Conservation (phyloP, 2,797 vertebrate species). For the Xenopus petersii region DNA sequence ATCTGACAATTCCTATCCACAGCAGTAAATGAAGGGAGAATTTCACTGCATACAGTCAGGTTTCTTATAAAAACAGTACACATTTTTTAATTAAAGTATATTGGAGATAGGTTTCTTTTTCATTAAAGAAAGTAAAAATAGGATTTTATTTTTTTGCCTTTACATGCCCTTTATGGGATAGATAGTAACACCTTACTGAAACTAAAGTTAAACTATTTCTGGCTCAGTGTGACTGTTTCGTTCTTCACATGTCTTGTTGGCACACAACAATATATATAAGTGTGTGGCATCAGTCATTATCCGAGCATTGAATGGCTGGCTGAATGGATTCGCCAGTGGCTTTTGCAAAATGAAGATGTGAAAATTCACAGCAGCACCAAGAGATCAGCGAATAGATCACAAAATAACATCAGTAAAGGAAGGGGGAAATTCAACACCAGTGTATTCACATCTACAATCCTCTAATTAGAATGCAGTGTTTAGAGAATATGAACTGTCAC, state of each 20-base stretch:
- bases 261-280: not conserved
- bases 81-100: too few species aligned
- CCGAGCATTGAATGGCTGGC: not conserved
- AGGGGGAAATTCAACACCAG: conserved; percentile 15
- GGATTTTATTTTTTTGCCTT: too few species aligned
- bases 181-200: not conserved
- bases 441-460: conserved; percentile 24
- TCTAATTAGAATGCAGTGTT: conserved; percentile 26
- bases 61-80: too few species aligned
- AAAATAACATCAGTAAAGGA: not conserved
- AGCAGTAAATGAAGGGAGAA: too few species aligned
- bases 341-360: not conserved
- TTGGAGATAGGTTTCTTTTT: too few species aligned
- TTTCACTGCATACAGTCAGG: too few species aligned
- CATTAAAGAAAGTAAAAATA: too few species aligned
- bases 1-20: too few species aligned
- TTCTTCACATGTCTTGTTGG: not conserved
- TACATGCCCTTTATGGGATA: too few species aligned
- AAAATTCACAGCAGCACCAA: not conserved
- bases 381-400: conserved; percentile 4
- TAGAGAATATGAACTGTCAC: conserved; percentile 4
- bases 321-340: conserved; percentile 1
- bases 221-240: conserved; percentile 9
- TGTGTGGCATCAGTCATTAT: not conserved
- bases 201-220: not conserved